Conservation (phyloP, 2,797 vertebrate species). For the Karalla daura region DNA sequence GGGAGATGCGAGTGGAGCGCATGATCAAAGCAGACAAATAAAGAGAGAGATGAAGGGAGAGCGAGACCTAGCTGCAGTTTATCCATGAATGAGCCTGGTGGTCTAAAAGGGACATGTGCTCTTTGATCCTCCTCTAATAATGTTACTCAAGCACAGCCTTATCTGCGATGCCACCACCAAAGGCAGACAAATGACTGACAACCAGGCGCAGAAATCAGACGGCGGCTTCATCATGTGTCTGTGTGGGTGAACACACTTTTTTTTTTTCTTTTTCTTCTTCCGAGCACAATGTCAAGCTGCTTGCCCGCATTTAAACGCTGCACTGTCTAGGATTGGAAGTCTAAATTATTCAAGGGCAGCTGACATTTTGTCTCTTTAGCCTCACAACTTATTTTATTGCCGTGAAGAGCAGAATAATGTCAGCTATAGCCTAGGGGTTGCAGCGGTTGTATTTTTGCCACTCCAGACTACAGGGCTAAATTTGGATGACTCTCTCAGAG, state of each 20-base stretch:
- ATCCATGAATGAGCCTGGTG: constrained; percentile 44
- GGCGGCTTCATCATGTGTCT: constrained; percentile 21
- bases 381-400: constrained; percentile 39
- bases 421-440: constrained; percentile 58
- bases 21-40: constrained; percentile 68
- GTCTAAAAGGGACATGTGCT: constrained; percentile 41
- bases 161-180: constrained; percentile 33
- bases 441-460: constrained; percentile 59
- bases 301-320: neutral
- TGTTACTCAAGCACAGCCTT: constrained; percentile 38
- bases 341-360: constrained; percentile 52
- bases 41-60: constrained; percentile 37
- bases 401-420: constrained; percentile 67
- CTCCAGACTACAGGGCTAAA: constrained; percentile 50
- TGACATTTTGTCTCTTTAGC: constrained; percentile 61
- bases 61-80: constrained; percentile 28
- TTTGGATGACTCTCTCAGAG: constrained; percentile 70
- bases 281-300: constrained; percentile 9
- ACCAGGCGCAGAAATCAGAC: constrained; percentile 36
- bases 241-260: neutral
- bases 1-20: constrained; percentile 30
- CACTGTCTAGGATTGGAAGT: constrained; percentile 22
- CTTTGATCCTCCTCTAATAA: constrained; percentile 64
- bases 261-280: neutral
- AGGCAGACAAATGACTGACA: constrained; percentile 34